phyloP scores from a whole-genome alignment of 1,140 invertebrate genomes.

The Pseudachorutes palmiensis region DNA sequence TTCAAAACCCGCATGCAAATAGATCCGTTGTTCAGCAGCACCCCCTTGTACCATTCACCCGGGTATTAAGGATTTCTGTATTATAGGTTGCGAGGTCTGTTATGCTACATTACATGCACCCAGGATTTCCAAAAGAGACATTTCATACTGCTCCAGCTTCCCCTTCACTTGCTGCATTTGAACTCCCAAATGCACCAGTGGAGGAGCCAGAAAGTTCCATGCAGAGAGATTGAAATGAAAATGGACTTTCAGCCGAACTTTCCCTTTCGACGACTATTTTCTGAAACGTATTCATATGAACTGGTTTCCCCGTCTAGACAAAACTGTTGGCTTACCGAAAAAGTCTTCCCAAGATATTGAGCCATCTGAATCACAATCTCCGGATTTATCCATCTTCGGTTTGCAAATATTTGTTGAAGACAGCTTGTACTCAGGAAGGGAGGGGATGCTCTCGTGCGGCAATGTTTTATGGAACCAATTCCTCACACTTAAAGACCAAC shows the following conservation, averaged over 20 bases:
- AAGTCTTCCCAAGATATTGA: constrained; percentile 51
- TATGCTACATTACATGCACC: too few species aligned
- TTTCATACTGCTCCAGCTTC: too few species aligned
- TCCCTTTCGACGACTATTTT: not conserved
- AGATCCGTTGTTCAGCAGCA: too few species aligned
- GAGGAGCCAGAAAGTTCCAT: too few species aligned
- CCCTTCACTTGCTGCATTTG: too few species aligned
- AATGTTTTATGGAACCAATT: not conserved
- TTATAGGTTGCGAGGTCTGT: too few species aligned
- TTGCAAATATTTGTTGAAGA: constrained; percentile 13
- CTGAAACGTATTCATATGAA: not conserved
- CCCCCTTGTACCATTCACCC: too few species aligned
- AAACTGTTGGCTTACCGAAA: constrained; percentile 44
- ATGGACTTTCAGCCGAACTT: not conserved
- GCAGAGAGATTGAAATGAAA: not conserved
- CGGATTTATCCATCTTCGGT: constrained; percentile 28
- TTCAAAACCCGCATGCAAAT: too few species aligned
- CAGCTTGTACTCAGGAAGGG: constrained; percentile 4
- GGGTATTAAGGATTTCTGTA: too few species aligned
- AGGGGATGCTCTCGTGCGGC: not conserved
- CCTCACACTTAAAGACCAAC: too few species aligned
- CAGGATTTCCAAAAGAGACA: too few species aligned
- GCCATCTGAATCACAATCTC: constrained; percentile 46
- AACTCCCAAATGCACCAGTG: too few species aligned
- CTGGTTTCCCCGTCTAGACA: constrained; percentile 8